phyloP scores from a whole-genome alignment of 2,888 invertebrate species.

The Ochropleura leucogaster region DNA sequence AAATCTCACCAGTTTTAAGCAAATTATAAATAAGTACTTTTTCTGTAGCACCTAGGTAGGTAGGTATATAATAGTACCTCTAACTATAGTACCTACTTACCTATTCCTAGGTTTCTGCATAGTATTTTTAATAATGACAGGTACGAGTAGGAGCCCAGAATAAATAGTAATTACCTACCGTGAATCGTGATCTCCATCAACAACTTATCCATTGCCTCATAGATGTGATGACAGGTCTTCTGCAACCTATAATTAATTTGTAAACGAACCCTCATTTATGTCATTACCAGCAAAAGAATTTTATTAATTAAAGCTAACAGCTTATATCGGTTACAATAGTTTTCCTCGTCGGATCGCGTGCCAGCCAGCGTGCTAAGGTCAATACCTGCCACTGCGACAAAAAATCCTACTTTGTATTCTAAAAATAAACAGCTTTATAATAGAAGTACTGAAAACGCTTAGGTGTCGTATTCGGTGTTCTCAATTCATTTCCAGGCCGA shows the following conservation, averaged over 20 bases:
- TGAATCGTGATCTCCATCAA: slow-evolving; percentile 4
- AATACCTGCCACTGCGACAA: background rate
- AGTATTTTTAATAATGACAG: background rate
- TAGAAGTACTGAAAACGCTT: background rate
- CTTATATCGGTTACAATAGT: slow-evolving; percentile 24
- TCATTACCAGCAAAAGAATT: slow-evolving; percentile 10
- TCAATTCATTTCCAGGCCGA: background rate
- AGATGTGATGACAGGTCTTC: slow-evolving; percentile 28
- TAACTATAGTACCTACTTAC: too few species aligned
- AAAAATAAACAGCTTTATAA: slow-evolving; percentile 9
- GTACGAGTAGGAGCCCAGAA: background rate
- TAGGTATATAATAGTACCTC: too few species aligned
- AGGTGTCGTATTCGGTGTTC: background rate
- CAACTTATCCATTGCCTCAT: background rate
- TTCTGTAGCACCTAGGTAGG: background rate
- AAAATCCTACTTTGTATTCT: slow-evolving; percentile 8
- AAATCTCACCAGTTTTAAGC: background rate
- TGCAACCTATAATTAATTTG: slow-evolving; percentile 27
- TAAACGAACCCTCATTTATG: slow-evolving; percentile 25
- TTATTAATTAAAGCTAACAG: slow-evolving; percentile 22
- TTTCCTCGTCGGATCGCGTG: slow-evolving; percentile 37
- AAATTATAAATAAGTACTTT: too few species aligned
- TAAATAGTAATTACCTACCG: background rate
- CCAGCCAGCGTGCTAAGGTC: slow-evolving; percentile 22
- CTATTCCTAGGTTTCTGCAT: background rate